phyloP scores from a whole-genome alignment of 2,888 invertebrate species.

The Thereva unica region DNA sequence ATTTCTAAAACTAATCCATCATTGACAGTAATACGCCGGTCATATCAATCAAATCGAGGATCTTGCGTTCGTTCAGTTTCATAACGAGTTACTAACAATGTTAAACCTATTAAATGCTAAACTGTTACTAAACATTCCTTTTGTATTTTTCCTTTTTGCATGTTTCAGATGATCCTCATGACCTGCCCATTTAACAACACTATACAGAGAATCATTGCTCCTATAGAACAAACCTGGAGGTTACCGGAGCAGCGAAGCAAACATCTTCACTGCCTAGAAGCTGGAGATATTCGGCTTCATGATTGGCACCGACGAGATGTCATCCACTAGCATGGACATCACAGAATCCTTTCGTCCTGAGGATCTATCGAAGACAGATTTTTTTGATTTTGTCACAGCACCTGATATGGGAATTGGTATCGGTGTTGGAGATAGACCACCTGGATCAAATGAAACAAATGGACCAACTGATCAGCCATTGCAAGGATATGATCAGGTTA shows the following conservation, averaged over 20 bases:
- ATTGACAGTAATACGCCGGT: too few relatives aligned
- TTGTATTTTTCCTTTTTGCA: slow-evolving; percentile 15
- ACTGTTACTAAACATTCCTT: neutral
- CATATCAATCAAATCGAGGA: too few relatives aligned
- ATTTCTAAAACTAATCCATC: too few relatives aligned
- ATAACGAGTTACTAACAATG: too few relatives aligned
- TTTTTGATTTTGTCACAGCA: slow-evolving; percentile 86
- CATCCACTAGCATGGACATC: slow-evolving; percentile 73
- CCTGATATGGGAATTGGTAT: slow-evolving; percentile 66
- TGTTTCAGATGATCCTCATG: slow-evolving; percentile 44
- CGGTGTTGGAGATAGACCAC: slow-evolving; percentile 51
- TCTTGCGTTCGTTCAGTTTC: too few relatives aligned
- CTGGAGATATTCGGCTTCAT: slow-evolving; percentile 40
- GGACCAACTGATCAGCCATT: slow-evolving; percentile 54
- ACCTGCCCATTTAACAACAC: slow-evolving; percentile 42
- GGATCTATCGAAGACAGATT: slow-evolving; percentile 84
- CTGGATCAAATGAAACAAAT: slow-evolving; percentile 46
- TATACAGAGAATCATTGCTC: slow-evolving; percentile 34
- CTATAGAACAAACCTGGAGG: slow-evolving; percentile 40
- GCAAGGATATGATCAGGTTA: slow-evolving; percentile 58
- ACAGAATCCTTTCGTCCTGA: slow-evolving; percentile 78
- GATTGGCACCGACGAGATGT: slow-evolving; percentile 58
- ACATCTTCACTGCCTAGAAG: slow-evolving; percentile 17
- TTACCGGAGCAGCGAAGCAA: slow-evolving; percentile 29
- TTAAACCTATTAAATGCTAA: neutral